Evolutionary conservation across 2,797 vertebrate species (phyloP).

Genomic region (Morus bassanus): DNA sequence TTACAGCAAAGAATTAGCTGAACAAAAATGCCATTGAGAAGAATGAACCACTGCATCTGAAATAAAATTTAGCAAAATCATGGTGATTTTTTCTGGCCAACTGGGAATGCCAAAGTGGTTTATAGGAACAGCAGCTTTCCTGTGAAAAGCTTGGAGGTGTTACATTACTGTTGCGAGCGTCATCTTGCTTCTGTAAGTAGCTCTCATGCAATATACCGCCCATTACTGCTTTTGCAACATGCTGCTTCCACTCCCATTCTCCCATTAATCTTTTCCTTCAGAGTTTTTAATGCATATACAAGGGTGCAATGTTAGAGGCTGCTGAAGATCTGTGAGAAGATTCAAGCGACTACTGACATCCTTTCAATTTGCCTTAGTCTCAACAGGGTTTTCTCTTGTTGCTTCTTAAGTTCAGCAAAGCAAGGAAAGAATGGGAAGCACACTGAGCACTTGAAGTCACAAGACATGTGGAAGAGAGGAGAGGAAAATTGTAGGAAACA

Average conservation of each 20-base stretch:
- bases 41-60: not conserved
- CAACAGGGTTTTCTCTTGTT: conserved; percentile 36
- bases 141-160: not conserved
- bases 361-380: conserved; percentile 39
- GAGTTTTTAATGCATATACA: not conserved
- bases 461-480: not conserved
- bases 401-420: conserved; percentile 18
- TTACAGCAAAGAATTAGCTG: not conserved
- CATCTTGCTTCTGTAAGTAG: not conserved
- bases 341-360: not conserved
- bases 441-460: conserved; percentile 30
- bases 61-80: not conserved
- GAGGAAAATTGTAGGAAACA: not conserved
- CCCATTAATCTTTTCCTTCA: not conserved
- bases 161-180: not conserved
- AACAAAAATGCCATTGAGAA: not conserved
- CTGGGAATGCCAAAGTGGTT: not conserved
- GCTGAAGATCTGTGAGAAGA: not conserved
- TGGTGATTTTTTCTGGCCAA: not conserved
- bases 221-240: not conserved
- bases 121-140: not conserved
- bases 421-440: conserved; percentile 11
- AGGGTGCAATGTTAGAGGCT: not conserved
- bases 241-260: not conserved
- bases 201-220: not conserved